These are phyloP conservation scores for Drosophila anomelani DNA, from an alignment of 2,888 invertebrate species.

Conservation along the genomic window DNA sequence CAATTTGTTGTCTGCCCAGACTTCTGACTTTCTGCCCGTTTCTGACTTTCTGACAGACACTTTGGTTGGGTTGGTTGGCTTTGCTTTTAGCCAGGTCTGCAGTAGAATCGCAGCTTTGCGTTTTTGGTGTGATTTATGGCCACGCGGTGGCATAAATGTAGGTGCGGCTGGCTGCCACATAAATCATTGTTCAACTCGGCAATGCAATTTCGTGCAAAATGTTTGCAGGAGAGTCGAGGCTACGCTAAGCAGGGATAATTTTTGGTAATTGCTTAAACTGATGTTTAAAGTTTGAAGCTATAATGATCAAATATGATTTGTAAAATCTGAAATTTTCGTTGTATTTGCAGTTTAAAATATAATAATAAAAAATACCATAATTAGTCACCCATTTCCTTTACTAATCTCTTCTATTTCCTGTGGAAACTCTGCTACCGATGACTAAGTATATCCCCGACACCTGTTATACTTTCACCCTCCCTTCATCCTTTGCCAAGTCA, in stretches of 20 bases:
- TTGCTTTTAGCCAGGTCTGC: conserved; percentile 29
- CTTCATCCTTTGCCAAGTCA: conserved; percentile 50
- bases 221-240: conserved; percentile 20
- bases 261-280: conserved; percentile 29
- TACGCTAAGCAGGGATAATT: conserved; percentile 27
- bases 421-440: conserved; percentile 2
- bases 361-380: not conserved
- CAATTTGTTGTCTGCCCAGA: conserved; percentile 70
- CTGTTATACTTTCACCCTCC: conserved; percentile 50
- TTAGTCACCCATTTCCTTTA: not conserved
- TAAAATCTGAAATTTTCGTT: not conserved
- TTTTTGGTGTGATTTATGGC: conserved; percentile 78
- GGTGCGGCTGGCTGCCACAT: conserved; percentile 75
- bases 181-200: conserved; percentile 72
- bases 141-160: conserved; percentile 76
- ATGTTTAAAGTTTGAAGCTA: not conserved
- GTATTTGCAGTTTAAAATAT: not conserved
- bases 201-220: conserved; percentile 58
- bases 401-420: conserved; percentile 11
- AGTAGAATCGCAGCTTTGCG: conserved; percentile 56
- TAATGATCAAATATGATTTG: not conserved
- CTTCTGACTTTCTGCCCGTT: conserved; percentile 30
- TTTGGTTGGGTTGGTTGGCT: conserved; percentile 17
- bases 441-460: conserved; percentile 44
- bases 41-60: conserved; percentile 45